Evolutionary conservation across 2,888 invertebrate genomes (phyloP).

Genomic region (Lycophotia porphyrea): DNA sequence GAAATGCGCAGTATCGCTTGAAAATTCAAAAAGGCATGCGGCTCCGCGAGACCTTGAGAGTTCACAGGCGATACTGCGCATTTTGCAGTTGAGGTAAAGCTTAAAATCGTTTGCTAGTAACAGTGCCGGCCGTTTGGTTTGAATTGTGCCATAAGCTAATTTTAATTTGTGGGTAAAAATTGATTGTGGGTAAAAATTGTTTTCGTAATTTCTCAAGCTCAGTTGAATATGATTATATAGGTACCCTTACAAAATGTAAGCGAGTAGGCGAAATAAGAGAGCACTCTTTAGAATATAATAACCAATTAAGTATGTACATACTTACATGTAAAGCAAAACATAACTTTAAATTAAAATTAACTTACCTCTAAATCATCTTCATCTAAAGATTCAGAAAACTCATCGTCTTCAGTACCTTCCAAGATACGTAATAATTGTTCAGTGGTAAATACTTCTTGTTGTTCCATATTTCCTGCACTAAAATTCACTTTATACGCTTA

Average conservation of each 20-base stretch:
- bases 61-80: constrained; percentile 11
- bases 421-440: constrained; percentile 31
- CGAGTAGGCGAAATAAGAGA: constrained; percentile 11
- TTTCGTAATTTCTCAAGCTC: constrained; percentile 18
- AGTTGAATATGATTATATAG: constrained; percentile 9
- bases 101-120: constrained; percentile 12
- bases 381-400: constrained; percentile 30
- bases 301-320: no score
- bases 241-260: constrained; percentile 5
- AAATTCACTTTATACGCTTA: no score
- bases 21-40: constrained; percentile 11
- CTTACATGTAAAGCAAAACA: neutral
- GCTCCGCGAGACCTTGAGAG: constrained; percentile 10
- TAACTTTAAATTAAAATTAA: neutral
- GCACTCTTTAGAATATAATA: no score
- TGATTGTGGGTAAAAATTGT: constrained; percentile 18
- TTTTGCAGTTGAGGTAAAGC: constrained; percentile 11
- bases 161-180: constrained; percentile 17
- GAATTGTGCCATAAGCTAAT: constrained; percentile 12
- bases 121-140: constrained; percentile 11
- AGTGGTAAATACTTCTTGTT: constrained; percentile 9
- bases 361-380: constrained; percentile 28
- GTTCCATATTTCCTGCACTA: no score
- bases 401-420: constrained; percentile 30
- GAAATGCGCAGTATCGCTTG: constrained; percentile 12